These are phyloP conservation scores for Cephus rjabovi DNA, from an alignment of 2,888 invertebrate genomes.

Conservation along the genomic window DNA sequence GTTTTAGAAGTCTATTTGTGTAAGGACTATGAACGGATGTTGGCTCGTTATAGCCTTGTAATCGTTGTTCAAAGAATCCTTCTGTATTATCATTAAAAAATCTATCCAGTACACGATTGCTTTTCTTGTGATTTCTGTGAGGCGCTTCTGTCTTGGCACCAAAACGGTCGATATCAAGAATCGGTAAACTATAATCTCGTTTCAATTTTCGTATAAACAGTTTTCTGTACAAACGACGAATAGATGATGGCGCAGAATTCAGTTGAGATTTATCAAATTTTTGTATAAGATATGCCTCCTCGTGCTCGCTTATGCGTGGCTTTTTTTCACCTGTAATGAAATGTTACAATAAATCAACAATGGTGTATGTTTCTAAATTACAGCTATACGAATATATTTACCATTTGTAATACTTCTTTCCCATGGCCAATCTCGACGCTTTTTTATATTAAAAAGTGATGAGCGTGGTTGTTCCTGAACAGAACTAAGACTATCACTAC, in stretches of 20 bases:
- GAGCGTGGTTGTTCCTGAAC: slow-evolving; percentile 40
- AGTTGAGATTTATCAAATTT: slow-evolving; percentile 50
- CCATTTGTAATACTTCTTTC: slow-evolving; percentile 38
- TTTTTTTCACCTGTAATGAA: slow-evolving; percentile 42
- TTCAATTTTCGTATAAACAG: slow-evolving; percentile 71
- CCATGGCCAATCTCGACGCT: slow-evolving; percentile 68
- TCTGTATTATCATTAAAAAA: slow-evolving; percentile 49
- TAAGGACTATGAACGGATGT: slow-evolving; percentile 76
- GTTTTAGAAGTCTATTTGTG: slow-evolving; percentile 80
- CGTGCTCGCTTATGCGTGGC: slow-evolving; percentile 66
- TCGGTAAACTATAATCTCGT: slow-evolving; percentile 69
- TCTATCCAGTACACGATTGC: slow-evolving; percentile 53
- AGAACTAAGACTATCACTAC: slow-evolving; percentile 45
- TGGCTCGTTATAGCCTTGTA: slow-evolving; percentile 70
- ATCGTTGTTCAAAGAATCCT: slow-evolving; percentile 59
- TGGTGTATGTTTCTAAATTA: background rate
- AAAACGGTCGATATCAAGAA: slow-evolving; percentile 71
- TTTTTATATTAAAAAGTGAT: slow-evolving; percentile 61
- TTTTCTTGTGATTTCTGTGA: slow-evolving; percentile 32
- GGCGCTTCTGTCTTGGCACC: slow-evolving; percentile 30
- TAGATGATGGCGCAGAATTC: slow-evolving; percentile 49
- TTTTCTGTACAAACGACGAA: slow-evolving; percentile 71
- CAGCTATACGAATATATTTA: slow-evolving; percentile 6
- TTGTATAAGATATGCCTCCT: slow-evolving; percentile 67
- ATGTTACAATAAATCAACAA: slow-evolving; percentile 1